Conservation (phyloP, 2,888 invertebrate species). For the Conomelus anceps region DNA sequence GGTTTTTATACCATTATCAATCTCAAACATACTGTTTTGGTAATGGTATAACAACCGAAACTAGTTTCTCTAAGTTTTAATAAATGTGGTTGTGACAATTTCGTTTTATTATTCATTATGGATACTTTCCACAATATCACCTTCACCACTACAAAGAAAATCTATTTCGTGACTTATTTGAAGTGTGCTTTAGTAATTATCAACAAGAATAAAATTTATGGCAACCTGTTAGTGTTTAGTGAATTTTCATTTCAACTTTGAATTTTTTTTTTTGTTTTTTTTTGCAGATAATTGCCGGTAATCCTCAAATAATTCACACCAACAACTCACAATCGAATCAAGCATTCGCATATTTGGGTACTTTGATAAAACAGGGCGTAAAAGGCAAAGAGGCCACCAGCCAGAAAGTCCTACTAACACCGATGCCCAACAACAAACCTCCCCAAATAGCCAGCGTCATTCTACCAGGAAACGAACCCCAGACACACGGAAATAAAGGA, state of each 20-base stretch:
- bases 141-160: too few relatives aligned
- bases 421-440: conserved; percentile 19
- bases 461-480: conserved; percentile 12
- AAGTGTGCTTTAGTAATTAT: too few relatives aligned
- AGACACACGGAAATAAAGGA: conserved; percentile 12
- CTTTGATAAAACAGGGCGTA: conserved; percentile 39
- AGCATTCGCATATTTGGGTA: conserved; percentile 42
- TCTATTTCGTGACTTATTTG: too few relatives aligned
- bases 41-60: too few relatives aligned
- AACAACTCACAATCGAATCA: conserved; percentile 37
- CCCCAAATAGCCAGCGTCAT: conserved; percentile 15
- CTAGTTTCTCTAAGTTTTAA: too few relatives aligned
- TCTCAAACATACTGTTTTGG: too few relatives aligned
- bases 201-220: too few relatives aligned
- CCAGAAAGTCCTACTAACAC: conserved; percentile 29
- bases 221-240: too few relatives aligned
- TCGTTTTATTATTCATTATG: too few relatives aligned
- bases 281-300: conserved; percentile 14
- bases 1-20: too few relatives aligned
- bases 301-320: conserved; percentile 29
- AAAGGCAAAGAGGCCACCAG: conserved; percentile 23
- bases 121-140: too few relatives aligned
- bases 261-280: background rate
- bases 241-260: background rate
- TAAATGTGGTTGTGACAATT: too few relatives aligned